Evolutionary conservation across 2,888 invertebrate species (phyloP).

Genomic region (Mystacides longicornis): DNA sequence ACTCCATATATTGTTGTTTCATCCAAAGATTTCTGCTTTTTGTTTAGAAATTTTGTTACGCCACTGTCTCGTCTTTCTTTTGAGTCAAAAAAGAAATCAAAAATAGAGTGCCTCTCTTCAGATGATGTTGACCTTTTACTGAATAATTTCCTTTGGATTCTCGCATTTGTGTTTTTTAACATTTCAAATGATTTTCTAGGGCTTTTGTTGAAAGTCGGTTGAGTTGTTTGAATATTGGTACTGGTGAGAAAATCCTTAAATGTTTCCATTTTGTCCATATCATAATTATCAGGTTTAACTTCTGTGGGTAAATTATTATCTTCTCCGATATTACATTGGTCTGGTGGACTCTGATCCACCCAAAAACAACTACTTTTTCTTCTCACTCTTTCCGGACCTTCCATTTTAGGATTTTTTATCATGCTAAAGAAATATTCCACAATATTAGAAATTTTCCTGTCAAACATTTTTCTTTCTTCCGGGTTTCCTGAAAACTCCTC

Average conservation of each 20-base stretch:
- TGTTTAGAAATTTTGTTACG: conserved; percentile 12
- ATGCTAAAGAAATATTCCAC: conserved; percentile 48
- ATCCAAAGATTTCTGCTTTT: conserved; percentile 21
- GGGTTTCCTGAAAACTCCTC: conserved; percentile 1
- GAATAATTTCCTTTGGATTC: conserved; percentile 23
- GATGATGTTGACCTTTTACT: conserved; percentile 28
- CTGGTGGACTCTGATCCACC: conserved; percentile 38
- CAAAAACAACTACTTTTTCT: conserved; percentile 44
- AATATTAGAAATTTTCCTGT: conserved; percentile 42
- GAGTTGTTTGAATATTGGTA: background rate
- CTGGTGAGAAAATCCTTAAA: conserved; percentile 39
- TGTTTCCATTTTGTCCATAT: conserved; percentile 46
- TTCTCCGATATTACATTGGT: conserved; percentile 30
- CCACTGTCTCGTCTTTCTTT: conserved; percentile 16
- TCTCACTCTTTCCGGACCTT: conserved; percentile 31
- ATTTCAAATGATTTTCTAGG: conserved; percentile 10
- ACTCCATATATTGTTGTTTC: conserved; percentile 15
- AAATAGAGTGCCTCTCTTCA: conserved; percentile 44
- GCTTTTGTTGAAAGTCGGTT: background rate
- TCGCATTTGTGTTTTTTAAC: conserved; percentile 15
- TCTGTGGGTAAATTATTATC: conserved; percentile 15
- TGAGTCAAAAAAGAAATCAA: conserved; percentile 45
- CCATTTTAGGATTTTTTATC: conserved; percentile 40
- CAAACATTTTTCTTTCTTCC: conserved; percentile 35
- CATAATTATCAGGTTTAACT: conserved; percentile 1